Conservation (phyloP, 2,797 vertebrate species). For the Clamator glandarius region DNA sequence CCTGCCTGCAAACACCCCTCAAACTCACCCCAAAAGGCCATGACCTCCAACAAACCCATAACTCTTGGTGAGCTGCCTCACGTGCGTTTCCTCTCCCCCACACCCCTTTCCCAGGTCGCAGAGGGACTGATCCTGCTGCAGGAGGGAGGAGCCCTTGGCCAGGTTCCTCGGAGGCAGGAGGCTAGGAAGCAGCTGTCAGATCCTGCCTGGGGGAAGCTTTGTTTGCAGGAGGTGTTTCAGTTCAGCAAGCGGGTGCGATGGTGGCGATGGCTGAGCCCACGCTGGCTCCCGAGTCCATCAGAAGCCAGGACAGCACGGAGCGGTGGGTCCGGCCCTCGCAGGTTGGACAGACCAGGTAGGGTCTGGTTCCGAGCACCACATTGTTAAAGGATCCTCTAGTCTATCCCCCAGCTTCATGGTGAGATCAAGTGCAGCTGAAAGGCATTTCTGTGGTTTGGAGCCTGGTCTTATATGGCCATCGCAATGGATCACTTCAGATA, state of each 20-base stretch:
- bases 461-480: slow-evolving; percentile 42
- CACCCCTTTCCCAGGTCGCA: not conserved
- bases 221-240: not conserved
- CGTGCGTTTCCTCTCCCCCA: not conserved
- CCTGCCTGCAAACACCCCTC: not conserved
- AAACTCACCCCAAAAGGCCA: not conserved
- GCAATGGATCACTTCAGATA: not conserved
- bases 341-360: not conserved
- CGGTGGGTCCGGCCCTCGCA: not conserved
- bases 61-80: not conserved
- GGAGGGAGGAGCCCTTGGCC: not conserved
- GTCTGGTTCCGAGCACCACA: accelerated
- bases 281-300: accelerated
- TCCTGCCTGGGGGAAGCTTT: not conserved
- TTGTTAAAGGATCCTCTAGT: not conserved
- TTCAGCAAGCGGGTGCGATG: not conserved
- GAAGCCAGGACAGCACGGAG: not conserved
- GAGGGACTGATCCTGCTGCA: not conserved
- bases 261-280: not conserved
- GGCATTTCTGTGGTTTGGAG: slow-evolving; percentile 41
- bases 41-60: not conserved
- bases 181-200: slow-evolving; percentile 37
- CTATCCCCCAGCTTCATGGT: not conserved
- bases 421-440: slow-evolving; percentile 30
- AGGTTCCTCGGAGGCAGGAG: not conserved